phyloP scores from a whole-genome alignment of 2,888 invertebrate species.

The Monopis laevigella region DNA sequence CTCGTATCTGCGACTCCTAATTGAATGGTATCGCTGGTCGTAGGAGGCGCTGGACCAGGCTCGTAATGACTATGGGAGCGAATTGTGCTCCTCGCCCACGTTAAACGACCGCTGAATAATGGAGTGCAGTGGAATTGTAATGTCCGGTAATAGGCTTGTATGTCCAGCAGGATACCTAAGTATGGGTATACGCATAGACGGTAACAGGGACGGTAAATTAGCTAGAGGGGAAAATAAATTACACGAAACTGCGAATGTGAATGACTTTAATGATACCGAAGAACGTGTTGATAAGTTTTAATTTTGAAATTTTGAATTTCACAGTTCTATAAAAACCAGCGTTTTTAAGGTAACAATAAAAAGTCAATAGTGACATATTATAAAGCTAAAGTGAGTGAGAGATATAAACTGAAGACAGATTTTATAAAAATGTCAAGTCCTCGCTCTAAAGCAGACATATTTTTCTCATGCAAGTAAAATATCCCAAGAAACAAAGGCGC shows the following conservation, averaged over 20 bases:
- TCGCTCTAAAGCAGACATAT: neutral
- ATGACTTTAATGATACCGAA: too few species aligned
- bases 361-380: too few species aligned
- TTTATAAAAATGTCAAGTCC: too few species aligned
- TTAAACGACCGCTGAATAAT: conserved; percentile 13
- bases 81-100: conserved; percentile 9
- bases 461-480: conserved; percentile 2
- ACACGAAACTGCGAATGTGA: too few species aligned
- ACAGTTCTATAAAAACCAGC: too few species aligned
- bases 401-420: neutral
- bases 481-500: conserved; percentile 1
- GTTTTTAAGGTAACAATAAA: too few species aligned
- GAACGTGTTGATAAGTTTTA: neutral
- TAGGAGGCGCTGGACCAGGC: conserved; percentile 1
- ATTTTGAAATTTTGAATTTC: neutral
- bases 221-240: too few species aligned
- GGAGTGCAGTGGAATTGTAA: conserved; percentile 6
- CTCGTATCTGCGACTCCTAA: conserved; percentile 4
- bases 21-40: neutral
- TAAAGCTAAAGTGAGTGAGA: neutral
- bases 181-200: too few species aligned
- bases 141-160: conserved; percentile 2
- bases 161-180: too few species aligned
- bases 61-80: conserved; percentile 8
- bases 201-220: too few species aligned